Base-by-base conservation (phyloP, 2,888 invertebrate species). In the Cenopis cana region DNA sequence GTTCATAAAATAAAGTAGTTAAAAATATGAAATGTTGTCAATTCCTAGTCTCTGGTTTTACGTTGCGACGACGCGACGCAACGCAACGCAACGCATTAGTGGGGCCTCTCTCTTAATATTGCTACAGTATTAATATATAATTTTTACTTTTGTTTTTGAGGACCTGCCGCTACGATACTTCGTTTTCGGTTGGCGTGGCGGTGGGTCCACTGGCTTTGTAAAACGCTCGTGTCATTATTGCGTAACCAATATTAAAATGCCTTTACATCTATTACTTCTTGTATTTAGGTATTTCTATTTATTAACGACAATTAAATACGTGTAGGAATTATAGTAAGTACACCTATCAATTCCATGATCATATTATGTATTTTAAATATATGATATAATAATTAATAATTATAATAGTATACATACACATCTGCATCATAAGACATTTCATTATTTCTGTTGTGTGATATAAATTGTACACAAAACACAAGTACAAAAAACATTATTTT, bases 351-450 rank as follows among this genome's bases (percentile, higher is more conserved):
- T 66, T 70, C 70, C 70, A 66, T 66, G 24, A 66, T 70, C 54
- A 17, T 70, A 49, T 36, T 60, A 56, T 55, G 8, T 33, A 56
- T 70, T 59, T 36, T 59, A 54, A 65, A 36, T 64, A 64, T 64
- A 59, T 52, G 57, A 65, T 65, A 52, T 52, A 50, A 65, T 65
- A 69, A 61, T 54, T 52, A 50, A 65, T 65, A 69, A 61, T 54
- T 68, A 54, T 46, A 56, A 65, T 59, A 46, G 57, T 69, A 70
- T 73, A 76, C 74, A 73, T 74, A 74, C 74, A 75, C 56, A 60
- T 76, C 75, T 76, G 75, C 73, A 76, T 78, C 77, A 79, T 79
- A 77, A 78, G 77, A 79, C 62, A 68, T 68, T 71, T 75, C 60
- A 74, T 75, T 62, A 75, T 60, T 54, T 69, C 70, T 61, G 56